Evolutionary conservation across 2,113 vertebrate species (phyloP), one percentile per base, ranked within the genome.

Genomic region (Xiphophorus hellerii): DNA sequence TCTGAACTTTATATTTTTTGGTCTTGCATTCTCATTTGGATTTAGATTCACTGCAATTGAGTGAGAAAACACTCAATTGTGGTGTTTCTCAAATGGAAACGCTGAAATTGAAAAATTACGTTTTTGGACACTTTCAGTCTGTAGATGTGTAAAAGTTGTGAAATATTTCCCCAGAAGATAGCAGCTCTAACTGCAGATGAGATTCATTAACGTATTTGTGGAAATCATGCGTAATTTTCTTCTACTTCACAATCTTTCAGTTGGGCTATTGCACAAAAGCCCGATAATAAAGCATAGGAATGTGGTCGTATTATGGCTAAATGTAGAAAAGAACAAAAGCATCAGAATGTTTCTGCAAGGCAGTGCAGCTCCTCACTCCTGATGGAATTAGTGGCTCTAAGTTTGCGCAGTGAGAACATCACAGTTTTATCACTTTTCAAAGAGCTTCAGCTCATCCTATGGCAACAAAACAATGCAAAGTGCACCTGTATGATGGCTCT

Each of bases 401-500:
- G 29, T 62, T 7, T 8, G 30, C 15, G 6, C 29, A 30, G 28
- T 30, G 15, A 31, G 22, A 62, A 31, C 17, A 63, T 63, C 37
- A 14, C 0, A 13, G 29, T 27, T 42, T 42, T 7, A 54, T 62
- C 37, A 48, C 62, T 17, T 42, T 62, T 62, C 29, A 35, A 42
- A 39, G 25, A 48, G 58, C 60, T 69, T 31, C 29, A n/a, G 7
- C 33, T 15, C 33, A 42, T n/a, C 66, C 11, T 31, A 63, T 17
- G 12, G 5, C 39, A 22, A 37, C 27, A 28, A 25, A 25, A 17
- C 54, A 12, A 63, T 62, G 58, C 27, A 69, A 9, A 35, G 12
- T 37, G 62, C 69, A 58, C 15, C 64, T 6, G 33, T 17, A 28
- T 6, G 27, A 61, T 10, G 31, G 79, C 63, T 72, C 76, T 76